Conservation (phyloP, 2,113 vertebrate species). For the Rhabdornis inornatus region DNA sequence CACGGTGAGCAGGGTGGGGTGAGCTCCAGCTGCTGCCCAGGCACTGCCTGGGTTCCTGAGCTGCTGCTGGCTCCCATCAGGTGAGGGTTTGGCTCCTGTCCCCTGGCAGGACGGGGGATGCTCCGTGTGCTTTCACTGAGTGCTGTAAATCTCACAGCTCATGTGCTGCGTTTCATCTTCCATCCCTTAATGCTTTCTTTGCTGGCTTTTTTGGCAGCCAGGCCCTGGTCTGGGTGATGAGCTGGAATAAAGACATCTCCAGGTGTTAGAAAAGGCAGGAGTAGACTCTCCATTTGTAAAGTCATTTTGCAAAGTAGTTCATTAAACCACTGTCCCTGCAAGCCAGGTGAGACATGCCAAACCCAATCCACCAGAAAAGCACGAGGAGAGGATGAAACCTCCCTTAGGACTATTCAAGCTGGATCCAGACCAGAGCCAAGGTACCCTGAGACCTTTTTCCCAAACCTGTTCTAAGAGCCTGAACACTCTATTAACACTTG, state of each 20-base stretch:
- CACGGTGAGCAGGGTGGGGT: rapidly evolving
- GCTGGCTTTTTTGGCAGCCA: background rate
- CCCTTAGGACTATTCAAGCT: background rate
- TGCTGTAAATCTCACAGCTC: background rate
- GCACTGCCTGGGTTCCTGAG: rapidly evolving
- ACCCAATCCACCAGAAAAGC: background rate
- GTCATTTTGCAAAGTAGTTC: background rate
- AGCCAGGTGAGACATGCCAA: background rate
- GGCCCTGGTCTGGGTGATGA: background rate
- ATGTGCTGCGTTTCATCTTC: background rate
- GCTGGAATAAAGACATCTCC: slow-evolving; percentile 7
- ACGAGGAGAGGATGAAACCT: background rate
- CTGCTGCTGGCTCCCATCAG: background rate
- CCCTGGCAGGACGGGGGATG: background rate
- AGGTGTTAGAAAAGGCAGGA: background rate
- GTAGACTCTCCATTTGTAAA: background rate
- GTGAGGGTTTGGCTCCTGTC: background rate
- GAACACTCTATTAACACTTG: background rate
- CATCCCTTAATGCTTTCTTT: background rate
- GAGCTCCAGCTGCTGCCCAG: background rate
- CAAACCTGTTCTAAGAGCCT: background rate
- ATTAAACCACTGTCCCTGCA: background rate
- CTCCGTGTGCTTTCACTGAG: background rate
- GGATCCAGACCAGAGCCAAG: background rate
- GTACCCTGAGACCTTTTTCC: background rate